Conservation (phyloP, 2,113 vertebrate species). For the Megaptera novaeangliae region DNA sequence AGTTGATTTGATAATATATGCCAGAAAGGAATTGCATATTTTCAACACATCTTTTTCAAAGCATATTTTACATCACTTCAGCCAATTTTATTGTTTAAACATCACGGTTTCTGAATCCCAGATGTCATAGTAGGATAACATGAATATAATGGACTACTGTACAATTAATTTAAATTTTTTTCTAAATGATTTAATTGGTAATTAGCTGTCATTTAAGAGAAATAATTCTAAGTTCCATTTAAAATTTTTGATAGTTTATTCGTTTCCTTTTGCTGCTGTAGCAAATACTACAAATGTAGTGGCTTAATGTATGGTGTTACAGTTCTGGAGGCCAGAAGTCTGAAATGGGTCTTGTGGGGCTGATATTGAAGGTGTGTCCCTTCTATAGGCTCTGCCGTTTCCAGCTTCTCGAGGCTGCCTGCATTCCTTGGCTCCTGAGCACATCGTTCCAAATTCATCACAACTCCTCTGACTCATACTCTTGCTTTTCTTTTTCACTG, state of each 20-base stretch:
- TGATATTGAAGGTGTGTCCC: neutral
- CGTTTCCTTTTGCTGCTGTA: neutral
- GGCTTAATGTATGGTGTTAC: neutral
- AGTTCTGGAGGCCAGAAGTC: neutral
- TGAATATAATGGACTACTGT: slow-evolving; percentile 28
- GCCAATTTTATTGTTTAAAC: slow-evolving; percentile 56
- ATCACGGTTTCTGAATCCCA: neutral
- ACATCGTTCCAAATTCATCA: neutral
- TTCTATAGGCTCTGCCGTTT: neutral
- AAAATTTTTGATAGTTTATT: neutral
- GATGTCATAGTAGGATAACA: neutral
- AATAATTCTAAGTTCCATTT: neutral
- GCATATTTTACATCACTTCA: slow-evolving; percentile 27
- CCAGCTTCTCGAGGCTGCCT: neutral
- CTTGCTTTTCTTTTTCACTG: neutral
- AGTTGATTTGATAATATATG: neutral
- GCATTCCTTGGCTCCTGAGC: neutral
- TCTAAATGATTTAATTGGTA: slow-evolving; percentile 42
- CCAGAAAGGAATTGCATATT: slow-evolving; percentile 4
- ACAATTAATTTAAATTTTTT: slow-evolving; percentile 51
- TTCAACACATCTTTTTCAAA: neutral
- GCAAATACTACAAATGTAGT: neutral
- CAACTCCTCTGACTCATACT: neutral
- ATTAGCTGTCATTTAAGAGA: slow-evolving; percentile 42
- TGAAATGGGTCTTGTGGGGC: neutral